Conservation (phyloP, 2,888 invertebrate species). For the Pinctada fucata region DNA sequence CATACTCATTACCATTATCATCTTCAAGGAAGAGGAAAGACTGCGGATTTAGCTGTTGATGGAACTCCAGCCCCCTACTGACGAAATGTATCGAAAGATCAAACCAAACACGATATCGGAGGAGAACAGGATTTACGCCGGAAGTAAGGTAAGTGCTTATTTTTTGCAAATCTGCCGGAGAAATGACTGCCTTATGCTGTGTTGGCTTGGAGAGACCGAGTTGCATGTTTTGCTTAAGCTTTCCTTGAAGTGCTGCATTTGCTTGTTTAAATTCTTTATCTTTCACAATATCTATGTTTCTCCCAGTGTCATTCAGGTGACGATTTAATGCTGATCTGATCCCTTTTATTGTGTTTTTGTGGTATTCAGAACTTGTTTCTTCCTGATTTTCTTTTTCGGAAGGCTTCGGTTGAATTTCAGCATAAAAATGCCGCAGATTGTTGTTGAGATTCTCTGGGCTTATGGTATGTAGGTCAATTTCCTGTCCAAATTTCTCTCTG, state of each 20-base stretch:
- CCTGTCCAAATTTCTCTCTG: neutral
- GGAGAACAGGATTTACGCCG: conserved; percentile 5
- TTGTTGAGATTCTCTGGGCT: neutral
- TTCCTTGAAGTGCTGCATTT: neutral
- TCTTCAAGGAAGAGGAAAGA: conserved; percentile 10
- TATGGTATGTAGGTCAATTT: conserved; percentile 7
- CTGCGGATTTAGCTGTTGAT: neutral
- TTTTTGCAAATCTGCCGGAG: neutral
- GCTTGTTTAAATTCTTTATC: conserved; percentile 15
- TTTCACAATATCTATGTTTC: conserved; percentile 26
- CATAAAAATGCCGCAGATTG: conserved; percentile 8
- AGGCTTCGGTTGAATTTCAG: conserved; percentile 3
- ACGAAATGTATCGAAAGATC: conserved; percentile 18
- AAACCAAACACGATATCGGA: conserved; percentile 10
- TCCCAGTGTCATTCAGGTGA: conserved; percentile 20
- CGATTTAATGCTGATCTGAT: conserved; percentile 30
- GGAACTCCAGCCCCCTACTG: conserved; percentile 4
- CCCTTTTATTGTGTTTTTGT: conserved; percentile 22
- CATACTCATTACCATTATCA: conserved; percentile 10
- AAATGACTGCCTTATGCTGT: conserved; percentile 6
- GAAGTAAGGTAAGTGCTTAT: neutral
- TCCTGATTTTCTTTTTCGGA: neutral
- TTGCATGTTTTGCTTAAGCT: neutral
- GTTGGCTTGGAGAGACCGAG: conserved; percentile 8
- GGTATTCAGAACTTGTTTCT: conserved; percentile 13